phyloP scores from a whole-genome alignment of 2,797 vertebrate species.

The Otolemur crassicaudatus region DNA sequence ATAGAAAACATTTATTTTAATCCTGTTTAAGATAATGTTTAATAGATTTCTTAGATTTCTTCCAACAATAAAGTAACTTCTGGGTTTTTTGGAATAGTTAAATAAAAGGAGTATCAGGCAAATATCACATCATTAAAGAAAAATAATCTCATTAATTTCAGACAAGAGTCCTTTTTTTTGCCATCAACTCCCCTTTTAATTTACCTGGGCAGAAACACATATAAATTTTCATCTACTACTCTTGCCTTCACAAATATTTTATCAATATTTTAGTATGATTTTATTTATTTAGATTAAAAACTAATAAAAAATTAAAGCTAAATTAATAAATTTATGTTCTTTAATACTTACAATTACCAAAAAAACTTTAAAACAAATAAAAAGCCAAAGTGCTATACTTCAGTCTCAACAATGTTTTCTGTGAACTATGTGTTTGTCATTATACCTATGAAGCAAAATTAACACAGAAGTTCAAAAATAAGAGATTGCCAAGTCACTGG shows the following conservation, averaged over 20 bases:
- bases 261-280: not conserved
- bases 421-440: slow-evolving; percentile 2
- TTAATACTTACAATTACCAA: not conserved
- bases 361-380: not conserved
- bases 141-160: slow-evolving; percentile 16
- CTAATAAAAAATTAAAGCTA: slow-evolving; percentile 42
- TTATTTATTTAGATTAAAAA: not conserved
- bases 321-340: not conserved
- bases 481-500: not conserved
- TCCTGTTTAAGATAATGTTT: slow-evolving; percentile 9
- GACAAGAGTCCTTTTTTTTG: not conserved
- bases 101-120: slow-evolving; percentile 37
- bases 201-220: not conserved
- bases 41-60: not conserved
- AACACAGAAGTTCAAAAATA: slow-evolving; percentile 47
- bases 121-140: slow-evolving; percentile 29
- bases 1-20: slow-evolving; percentile 60
- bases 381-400: not conserved
- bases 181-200: not conserved
- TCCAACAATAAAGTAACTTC: not conserved
- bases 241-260: slow-evolving; percentile 29
- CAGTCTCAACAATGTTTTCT: slow-evolving; percentile 7
- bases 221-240: slow-evolving; percentile 3
- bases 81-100: not conserved
- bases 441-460: slow-evolving; percentile 46